Evolutionary conservation across 2,797 vertebrate genomes (phyloP), one percentile per base, ranked within the genome.

Genomic region (Petrocephalus sullivani): DNA sequence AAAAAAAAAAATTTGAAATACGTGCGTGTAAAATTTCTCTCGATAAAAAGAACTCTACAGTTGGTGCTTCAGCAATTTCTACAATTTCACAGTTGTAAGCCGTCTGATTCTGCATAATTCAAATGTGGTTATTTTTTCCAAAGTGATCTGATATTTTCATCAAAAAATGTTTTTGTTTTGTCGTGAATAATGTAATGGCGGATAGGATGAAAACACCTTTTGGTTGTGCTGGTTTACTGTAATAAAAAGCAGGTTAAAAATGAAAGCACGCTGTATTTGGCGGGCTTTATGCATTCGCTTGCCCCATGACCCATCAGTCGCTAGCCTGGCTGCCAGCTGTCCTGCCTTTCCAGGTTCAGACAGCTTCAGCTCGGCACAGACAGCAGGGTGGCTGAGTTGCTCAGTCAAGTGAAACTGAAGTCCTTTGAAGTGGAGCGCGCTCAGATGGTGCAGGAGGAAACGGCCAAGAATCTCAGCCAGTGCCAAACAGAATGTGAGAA

Each of bases 401-500:
- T 97, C 91, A 98, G 96, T 93, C 98, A 97, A 92, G 96, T 95
- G 91, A 98, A 98, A 92, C 92, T 99, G 90, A 98, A 97, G 93
- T 95, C 96, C 87, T 99, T 99, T 92, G 98, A 99, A 94, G 96
- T 95, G 0, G 97, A 99, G 89, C 98, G 96, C 3, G 90, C 97
- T 93, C 97, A 98, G 89, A 95, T 99, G 93, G 90, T 99, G 89
- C 97, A 98, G 92, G 97, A 98, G 81, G 98, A 99, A 95, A 98
- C 96, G 0, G 94, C 95, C 78, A 96, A 96, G 91, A 96, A 97
- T 87, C 95, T 99, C 92, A 96, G 95, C 21, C 97, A 97, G 88
- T 98, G 98, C 92, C 98, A 99, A 92, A 89, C 98, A 92, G 98
- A 99, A 94, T 98, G 98, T 95, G 97, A 99, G 92, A 99, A 98